phyloP scores from a whole-genome alignment of 2,113 vertebrate genomes.

The Nesogale talazaci region DNA sequence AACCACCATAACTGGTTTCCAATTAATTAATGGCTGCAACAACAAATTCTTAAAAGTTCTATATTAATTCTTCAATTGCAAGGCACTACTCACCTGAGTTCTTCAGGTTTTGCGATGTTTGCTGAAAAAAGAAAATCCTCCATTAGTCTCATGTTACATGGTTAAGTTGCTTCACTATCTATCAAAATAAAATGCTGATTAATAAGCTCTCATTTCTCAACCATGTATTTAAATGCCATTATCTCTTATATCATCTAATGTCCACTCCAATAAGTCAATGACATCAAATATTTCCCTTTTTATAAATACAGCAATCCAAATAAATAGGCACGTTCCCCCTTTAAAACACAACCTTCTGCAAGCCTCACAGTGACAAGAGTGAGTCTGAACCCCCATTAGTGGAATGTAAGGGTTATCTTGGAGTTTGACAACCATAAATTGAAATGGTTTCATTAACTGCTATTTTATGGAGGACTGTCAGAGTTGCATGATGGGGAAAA shows the following conservation, averaged over 20 bases:
- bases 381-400: not conserved
- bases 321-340: not conserved
- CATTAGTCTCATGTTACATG: conserved; percentile 54
- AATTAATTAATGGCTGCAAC: conserved; percentile 39
- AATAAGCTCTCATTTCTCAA: conserved; percentile 1
- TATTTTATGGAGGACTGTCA: not conserved
- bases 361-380: not conserved
- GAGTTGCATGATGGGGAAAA: no score
- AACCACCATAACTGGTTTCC: not conserved
- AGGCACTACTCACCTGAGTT: conserved; percentile 81
- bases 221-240: not conserved
- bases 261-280: not conserved
- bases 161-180: conserved; percentile 6
- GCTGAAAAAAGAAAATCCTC: conserved; percentile 66
- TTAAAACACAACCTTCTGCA: not conserved
- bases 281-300: conserved; percentile 31
- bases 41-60: not conserved
- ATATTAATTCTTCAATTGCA: conserved; percentile 44
- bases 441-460: conserved; percentile 7
- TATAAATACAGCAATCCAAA: not conserved
- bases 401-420: not conserved
- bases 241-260: conserved; percentile 19
- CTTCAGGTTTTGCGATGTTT: conserved; percentile 83
- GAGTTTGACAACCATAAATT: not conserved
- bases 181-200: not conserved